phyloP scores from a whole-genome alignment of 35 echinoderm and acorn worm genomes.

The Apostichopus californicus region DNA sequence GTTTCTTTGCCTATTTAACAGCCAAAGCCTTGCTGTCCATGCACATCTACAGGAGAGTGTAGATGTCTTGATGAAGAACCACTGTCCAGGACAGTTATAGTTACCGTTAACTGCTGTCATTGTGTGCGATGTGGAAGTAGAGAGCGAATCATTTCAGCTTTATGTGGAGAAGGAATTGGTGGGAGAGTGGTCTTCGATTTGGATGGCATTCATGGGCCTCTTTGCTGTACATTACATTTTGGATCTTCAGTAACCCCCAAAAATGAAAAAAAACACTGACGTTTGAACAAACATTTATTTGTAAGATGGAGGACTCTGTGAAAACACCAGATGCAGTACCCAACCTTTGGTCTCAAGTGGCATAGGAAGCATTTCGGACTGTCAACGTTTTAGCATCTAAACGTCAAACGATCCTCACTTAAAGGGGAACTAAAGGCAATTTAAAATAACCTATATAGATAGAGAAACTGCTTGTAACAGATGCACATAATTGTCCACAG shows the following conservation, averaged over 20 bases:
- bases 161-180: constrained; percentile 22
- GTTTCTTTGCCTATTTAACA: neutral
- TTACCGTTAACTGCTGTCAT: constrained; percentile 5
- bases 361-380: neutral
- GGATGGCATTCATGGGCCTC: constrained; percentile 19
- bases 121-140: constrained; percentile 11
- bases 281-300: constrained; percentile 23
- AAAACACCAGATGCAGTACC: neutral
- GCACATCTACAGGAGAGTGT: constrained; percentile 16
- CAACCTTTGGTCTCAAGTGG: neutral
- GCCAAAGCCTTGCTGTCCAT: neutral
- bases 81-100: neutral
- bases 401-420: no score
- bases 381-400: no score
- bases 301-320: neutral
- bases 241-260: neutral
- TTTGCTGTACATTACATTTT: constrained; percentile 4
- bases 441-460: no score
- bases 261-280: neutral
- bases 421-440: no score
- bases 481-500: no score
- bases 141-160: neutral
- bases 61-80: neutral
- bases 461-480: no score
- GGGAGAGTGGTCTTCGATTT: neutral